These are phyloP conservation scores for Tiaroga cobitis DNA, from an alignment of 2,797 vertebrate genomes.

Conservation along the genomic window DNA sequence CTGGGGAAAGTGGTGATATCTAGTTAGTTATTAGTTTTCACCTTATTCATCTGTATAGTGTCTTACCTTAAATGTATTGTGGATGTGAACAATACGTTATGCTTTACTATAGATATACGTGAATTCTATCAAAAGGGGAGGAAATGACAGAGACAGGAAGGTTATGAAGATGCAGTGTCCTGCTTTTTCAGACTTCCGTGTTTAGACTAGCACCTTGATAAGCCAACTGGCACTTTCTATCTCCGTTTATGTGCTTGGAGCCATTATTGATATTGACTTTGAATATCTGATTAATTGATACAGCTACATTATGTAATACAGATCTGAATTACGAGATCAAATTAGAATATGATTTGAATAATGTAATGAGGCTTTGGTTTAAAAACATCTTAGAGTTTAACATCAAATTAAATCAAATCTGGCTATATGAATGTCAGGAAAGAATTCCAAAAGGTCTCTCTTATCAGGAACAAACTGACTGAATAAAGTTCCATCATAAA, in stretches of 20 bases:
- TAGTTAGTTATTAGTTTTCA: not conserved
- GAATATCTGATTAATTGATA: not conserved
- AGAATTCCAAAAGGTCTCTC: not conserved
- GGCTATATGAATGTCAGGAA: not conserved
- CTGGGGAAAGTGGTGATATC: not conserved
- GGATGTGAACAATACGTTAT: not conserved
- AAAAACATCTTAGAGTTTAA: not conserved
- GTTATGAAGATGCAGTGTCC: conserved; percentile 5
- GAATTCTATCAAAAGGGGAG: not conserved
- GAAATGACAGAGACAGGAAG: conserved; percentile 37
- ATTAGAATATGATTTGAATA: not conserved
- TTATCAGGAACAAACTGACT: conserved; percentile 5
- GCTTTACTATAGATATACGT: not conserved
- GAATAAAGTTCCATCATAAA: conserved; percentile 7
- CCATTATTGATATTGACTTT: not conserved
- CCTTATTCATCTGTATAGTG: not conserved
- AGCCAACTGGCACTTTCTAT: not conserved
- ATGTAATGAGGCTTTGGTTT: not conserved
- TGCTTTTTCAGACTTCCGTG: not conserved
- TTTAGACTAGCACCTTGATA: conserved; percentile 30
- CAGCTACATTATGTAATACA: not conserved
- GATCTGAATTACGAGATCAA: not conserved
- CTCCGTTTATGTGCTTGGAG: not conserved
- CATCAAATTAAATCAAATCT: not conserved
- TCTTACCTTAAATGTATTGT: not conserved